Base-by-base conservation (phyloP, 2,113 vertebrate species). In the Atherinomorus stipes region DNA sequence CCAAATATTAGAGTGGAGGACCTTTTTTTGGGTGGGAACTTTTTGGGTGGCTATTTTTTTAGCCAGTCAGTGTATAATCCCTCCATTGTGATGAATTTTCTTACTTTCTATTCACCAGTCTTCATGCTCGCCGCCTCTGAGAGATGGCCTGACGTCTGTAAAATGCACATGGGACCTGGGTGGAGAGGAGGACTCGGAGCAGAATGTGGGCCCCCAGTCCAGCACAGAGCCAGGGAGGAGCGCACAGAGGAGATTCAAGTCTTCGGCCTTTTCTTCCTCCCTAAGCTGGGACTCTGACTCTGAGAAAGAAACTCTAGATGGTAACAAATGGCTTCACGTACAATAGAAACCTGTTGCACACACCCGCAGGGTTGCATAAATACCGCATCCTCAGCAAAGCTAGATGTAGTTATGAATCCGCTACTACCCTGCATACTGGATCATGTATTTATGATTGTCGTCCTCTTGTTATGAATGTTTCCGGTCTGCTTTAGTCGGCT, bases 251-350 rank as follows among this genome's bases (percentile, higher is more conserved):
- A 91, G 65, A 49, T 72, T 80, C 78, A 88, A 79, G 75, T 89
- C 93, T 80, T 93, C 93, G 45, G 92, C 92, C 80, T 94, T 95
- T 72, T 87, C 92, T 23, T 94, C 94, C 84, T 94, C 94, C 74
- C 88, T 94, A 2, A 93, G 90, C 79, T 95, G 94, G 94, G 94
- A 95, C 89, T 95, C 94, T 0, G 94, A 95, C 89, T 95, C 94
- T 0, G 94, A 94, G 87, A 94, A 88, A 59, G 94, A 95, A 76
- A 89, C 85, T 11, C 80, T 90, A 28, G 93, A 94, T 50, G 94
- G 94, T 94, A 90, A 87, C 73, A 37, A 23, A 21, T 13, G 28
- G 7, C 25, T 66, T 66, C 15, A 45, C 44, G 59, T 22, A 25
- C 23, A 13, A 15, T 59, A 4, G 42, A 64, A 73, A 78, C 49